Evolutionary conservation across 2,113 vertebrate genomes (phyloP).

Genomic region (Tetraodon nigroviridis): DNA sequence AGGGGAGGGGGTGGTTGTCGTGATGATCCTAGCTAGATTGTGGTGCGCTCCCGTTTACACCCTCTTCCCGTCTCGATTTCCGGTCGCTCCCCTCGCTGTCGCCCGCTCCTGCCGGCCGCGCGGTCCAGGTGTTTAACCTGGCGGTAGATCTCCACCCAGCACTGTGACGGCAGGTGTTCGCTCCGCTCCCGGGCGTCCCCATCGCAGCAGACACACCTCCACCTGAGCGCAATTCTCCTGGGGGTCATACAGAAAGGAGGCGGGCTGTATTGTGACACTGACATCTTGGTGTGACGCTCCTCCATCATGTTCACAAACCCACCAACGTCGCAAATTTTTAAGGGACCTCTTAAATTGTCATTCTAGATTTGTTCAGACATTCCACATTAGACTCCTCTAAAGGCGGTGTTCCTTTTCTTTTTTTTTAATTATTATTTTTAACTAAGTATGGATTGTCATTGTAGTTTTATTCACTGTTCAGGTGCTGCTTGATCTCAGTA

Average conservation of each 20-base stretch:
- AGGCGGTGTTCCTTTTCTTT: conserved; percentile 49
- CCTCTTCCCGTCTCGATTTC: conserved; percentile 56
- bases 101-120: conserved; percentile 77
- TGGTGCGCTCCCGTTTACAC: conserved; percentile 71
- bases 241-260: conserved; percentile 76
- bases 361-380: conserved; percentile 63
- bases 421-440: conserved; percentile 25
- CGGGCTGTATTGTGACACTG: conserved; percentile 77
- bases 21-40: conserved; percentile 73
- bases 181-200: conserved; percentile 60
- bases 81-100: conserved; percentile 72
- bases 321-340: conserved; percentile 49
- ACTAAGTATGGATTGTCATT: conserved; percentile 62
- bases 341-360: conserved; percentile 63
- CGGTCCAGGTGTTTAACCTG: conserved; percentile 78
- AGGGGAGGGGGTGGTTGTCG: conserved; percentile 52
- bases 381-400: conserved; percentile 52
- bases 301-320: conserved; percentile 64
- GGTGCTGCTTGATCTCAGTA: conserved; percentile 71
- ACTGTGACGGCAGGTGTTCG: conserved; percentile 76
- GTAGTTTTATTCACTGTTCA: conserved; percentile 71
- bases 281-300: conserved; percentile 68
- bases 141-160: conserved; percentile 80
- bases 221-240: conserved; percentile 75
- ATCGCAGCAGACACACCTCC: conserved; percentile 50